phyloP scores from a whole-genome alignment of 1,140 invertebrate species.

The Colletes gigas region DNA sequence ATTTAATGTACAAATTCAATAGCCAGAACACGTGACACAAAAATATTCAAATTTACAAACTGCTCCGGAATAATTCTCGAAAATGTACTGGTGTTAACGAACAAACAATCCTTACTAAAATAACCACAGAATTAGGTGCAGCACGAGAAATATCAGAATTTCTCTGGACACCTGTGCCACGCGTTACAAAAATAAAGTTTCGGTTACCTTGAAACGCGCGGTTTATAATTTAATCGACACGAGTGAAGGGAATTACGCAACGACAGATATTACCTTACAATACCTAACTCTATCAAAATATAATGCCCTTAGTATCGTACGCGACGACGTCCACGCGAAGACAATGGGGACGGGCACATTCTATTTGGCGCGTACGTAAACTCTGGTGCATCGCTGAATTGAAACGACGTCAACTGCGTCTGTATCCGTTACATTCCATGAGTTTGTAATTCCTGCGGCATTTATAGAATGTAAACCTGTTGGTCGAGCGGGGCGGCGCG shows the following conservation, averaged over 20 bases:
- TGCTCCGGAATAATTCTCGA: too few species aligned
- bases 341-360: constrained; percentile 13
- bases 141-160: too few species aligned
- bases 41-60: too few species aligned
- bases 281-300: too few species aligned
- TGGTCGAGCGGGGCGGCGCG: not conserved
- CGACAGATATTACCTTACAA: not conserved
- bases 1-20: too few species aligned
- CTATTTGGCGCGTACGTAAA: not conserved
- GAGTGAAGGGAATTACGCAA: constrained; percentile 24
- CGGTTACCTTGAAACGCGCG: not conserved
- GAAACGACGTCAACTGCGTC: constrained; percentile 22
- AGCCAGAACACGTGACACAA: too few species aligned
- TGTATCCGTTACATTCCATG: constrained; percentile 38
- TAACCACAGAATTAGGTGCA: too few species aligned
- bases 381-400: not conserved
- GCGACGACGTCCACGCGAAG: not conserved
- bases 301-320: not conserved
- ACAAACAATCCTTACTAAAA: too few species aligned
- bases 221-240: not conserved
- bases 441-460: constrained; percentile 38
- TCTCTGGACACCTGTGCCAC: too few species aligned
- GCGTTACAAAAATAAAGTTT: not conserved
- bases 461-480: constrained; percentile 46
- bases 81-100: too few species aligned